phyloP scores from a whole-genome alignment of 2,888 invertebrate species.

The Hirudinaria manillensis region DNA sequence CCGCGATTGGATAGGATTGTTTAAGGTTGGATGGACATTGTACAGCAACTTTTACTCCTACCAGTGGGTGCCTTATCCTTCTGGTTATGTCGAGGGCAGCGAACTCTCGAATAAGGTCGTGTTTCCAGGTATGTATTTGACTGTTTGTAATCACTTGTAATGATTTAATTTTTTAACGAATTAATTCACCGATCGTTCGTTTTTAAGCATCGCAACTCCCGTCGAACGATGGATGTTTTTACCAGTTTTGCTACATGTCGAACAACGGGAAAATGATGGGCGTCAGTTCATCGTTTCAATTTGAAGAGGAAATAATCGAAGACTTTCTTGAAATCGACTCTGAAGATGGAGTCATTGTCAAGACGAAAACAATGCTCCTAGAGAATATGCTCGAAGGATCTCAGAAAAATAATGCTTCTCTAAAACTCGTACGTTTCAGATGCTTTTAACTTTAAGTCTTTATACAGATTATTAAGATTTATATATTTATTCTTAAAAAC shows the following conservation, averaged over 20 bases:
- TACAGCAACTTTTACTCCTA: conserved; percentile 46
- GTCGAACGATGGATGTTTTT: conserved; percentile 53
- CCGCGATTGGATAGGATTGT: conserved; percentile 50
- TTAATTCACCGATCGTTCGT: neutral
- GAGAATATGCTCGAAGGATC: conserved; percentile 45
- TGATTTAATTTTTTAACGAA: neutral
- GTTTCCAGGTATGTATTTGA: conserved; percentile 43
- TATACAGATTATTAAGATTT: no score
- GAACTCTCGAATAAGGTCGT: conserved; percentile 43
- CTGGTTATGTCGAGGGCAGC: conserved; percentile 41
- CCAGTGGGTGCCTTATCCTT: conserved; percentile 46
- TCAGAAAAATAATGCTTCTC: neutral
- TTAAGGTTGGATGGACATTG: conserved; percentile 50
- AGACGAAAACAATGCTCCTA: conserved; percentile 45
- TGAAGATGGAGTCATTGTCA: conserved; percentile 46
- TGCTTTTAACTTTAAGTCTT: no score
- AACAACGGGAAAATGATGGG: conserved; percentile 48
- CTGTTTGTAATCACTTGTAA: no score
- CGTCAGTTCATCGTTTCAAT: conserved; percentile 53
- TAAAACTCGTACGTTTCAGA: conserved; percentile 15
- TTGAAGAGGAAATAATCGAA: conserved; percentile 45
- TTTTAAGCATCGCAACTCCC: conserved; percentile 48
- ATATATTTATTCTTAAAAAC: no score
- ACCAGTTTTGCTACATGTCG: conserved; percentile 54
- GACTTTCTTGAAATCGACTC: conserved; percentile 50